Evolutionary conservation across 2,888 invertebrate genomes (phyloP).

Genomic region (Seladonia tumulorum): DNA sequence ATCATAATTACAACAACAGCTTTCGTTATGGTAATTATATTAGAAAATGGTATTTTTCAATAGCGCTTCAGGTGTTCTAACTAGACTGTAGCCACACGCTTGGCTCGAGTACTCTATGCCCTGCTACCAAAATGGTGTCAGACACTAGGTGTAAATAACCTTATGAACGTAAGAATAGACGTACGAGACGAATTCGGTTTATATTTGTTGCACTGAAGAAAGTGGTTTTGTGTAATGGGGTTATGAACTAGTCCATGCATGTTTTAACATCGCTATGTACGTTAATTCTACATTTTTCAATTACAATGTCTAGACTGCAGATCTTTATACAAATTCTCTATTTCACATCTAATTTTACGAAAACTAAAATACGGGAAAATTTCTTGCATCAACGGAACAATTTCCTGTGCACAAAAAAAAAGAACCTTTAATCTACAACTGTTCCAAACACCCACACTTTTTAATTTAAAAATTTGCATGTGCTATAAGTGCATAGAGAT

Average conservation of each 20-base stretch:
- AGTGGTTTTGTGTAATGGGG: conserved; percentile 35
- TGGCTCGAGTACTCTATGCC: conserved; percentile 53
- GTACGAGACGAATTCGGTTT: conserved; percentile 68
- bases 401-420: neutral
- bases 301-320: neutral
- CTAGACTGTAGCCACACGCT: conserved; percentile 44
- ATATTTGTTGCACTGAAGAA: conserved; percentile 61
- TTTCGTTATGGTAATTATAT: conserved; percentile 27
- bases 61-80: conserved; percentile 35
- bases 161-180: conserved; percentile 74
- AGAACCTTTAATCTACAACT: neutral
- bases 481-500: neutral
- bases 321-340: neutral
- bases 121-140: conserved; percentile 71
- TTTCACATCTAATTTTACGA: neutral
- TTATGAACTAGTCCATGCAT: neutral
- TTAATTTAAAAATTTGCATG: neutral
- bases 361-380: neutral
- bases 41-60: neutral
- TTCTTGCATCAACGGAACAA: neutral
- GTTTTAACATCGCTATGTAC: neutral
- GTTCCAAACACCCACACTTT: neutral
- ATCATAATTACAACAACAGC: neutral
- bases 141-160: conserved; percentile 72
- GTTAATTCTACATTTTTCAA: neutral